Conservation (phyloP, 2,888 invertebrate genomes). For the Sericinus montela region DNA sequence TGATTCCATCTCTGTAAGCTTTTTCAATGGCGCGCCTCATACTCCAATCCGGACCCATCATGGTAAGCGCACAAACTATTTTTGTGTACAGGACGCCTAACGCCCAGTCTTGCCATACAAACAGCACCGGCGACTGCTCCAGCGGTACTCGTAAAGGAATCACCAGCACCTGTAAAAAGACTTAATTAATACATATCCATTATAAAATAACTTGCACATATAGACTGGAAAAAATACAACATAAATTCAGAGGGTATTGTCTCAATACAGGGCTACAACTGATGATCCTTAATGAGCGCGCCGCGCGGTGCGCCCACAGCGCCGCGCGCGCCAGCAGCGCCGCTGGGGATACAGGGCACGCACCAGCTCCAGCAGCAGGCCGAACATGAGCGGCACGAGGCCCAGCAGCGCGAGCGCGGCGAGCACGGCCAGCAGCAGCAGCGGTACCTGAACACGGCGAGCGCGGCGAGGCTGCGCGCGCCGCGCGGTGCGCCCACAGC, state of each 20-base stretch:
- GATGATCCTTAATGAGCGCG: too few relatives aligned
- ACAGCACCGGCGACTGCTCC: conserved; percentile 93
- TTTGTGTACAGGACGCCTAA: conserved; percentile 98
- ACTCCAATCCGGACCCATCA: conserved; percentile 99
- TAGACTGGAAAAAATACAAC: too few relatives aligned
- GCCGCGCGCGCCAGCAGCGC: too few relatives aligned
- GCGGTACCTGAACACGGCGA: too few relatives aligned
- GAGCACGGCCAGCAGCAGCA: conserved; percentile 87
- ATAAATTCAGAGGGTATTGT: too few relatives aligned
- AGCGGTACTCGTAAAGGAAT: conserved; percentile 95
- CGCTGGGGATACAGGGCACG: conserved; percentile 18
- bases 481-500: conserved; percentile 90
- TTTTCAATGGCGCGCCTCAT: conserved; percentile 94
- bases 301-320: neutral
- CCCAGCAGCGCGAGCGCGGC: conserved; percentile 90
- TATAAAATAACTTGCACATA: too few relatives aligned
- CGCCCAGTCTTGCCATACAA: conserved; percentile 98
- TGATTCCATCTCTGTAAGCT: conserved; percentile 94
- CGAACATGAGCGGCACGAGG: conserved; percentile 94
- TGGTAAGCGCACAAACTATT: conserved; percentile 96
- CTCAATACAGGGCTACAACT: too few relatives aligned
- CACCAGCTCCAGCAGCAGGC: conserved; percentile 92
- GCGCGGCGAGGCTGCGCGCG: conserved; percentile 84
- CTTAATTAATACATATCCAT: too few relatives aligned
- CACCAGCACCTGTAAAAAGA: conserved; percentile 80